Base-by-base conservation (phyloP, 1,140 invertebrate genomes). In the Lasaia peninsularis region DNA sequence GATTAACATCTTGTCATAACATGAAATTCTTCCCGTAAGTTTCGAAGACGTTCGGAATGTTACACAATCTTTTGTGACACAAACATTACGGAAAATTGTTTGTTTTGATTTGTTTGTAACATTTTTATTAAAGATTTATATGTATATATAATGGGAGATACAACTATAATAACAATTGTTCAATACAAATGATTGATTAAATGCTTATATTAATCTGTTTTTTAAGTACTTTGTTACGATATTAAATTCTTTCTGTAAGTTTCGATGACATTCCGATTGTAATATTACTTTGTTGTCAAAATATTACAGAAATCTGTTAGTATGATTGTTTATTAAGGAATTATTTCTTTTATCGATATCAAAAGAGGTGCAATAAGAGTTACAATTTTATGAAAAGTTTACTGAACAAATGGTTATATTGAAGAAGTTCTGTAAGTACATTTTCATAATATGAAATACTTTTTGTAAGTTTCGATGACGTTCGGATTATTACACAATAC, bases 1-100 rank as follows among this genome's bases (percentile, higher is more conserved):
- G 16, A 10, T 44, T 44, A 18, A 44, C 37, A 44, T 44, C 10
- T 37, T 44, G 37, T 44, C 37, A 44, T 44, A 44, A 44, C 37
- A 44, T 10, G 37, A 16, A 44, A 18, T 18, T 10, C 18, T 44
- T 44, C 18, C 37, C 37, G 9, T 20, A 10, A 18, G 37, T 44
- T 44, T 44, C 37, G 37, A 44, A 44, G 18, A 44, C 14, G 37
- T 40, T 18, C 4, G 12, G 2, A 16, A 9, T 40, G 37, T 18
- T 40, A 40, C 10, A 8, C 14, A 40, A 40, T 9, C 16, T 12
- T 40, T 40, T 12, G 12, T 6, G 24, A 24, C 24, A 24, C 7
- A 24, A 24, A 24, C 24, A 24, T 24, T 3, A 24, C 24, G 24
- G 24, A 24, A 24, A 24, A 24, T 24, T 24, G 24, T 24, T 24